A percentile compares a stretch with the other conserved stretches of the same genome.
Evolutionary conservation across 2,888 invertebrate genomes (phyloP).

Genomic region (Bimastos eiseni): DNA sequence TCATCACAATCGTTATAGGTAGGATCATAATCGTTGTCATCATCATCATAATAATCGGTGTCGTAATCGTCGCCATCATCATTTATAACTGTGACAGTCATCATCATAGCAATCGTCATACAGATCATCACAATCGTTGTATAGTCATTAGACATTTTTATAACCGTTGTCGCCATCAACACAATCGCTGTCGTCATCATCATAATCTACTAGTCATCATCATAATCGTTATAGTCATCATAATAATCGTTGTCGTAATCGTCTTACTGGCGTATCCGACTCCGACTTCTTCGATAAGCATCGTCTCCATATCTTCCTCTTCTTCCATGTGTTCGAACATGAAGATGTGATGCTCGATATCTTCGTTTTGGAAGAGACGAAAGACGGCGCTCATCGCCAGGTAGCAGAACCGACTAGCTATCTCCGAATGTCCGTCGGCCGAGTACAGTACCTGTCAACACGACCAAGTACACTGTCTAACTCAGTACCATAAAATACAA

Average conservation of each 20-base stretch:
- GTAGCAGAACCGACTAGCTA: conserved; percentile 49
- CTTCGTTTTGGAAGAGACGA: conserved; percentile 28
- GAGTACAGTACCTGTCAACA: conserved; percentile 44
- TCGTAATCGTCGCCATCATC: background rate
- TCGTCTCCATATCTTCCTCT: conserved; percentile 41
- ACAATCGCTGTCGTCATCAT: background rate
- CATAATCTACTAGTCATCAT: background rate
- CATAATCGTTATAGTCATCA: background rate
- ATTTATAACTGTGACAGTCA: background rate
- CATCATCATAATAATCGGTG: background rate
- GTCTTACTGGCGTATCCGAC: conserved; percentile 50
- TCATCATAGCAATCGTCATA: background rate
- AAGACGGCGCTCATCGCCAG: conserved; percentile 43
- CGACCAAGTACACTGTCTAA: background rate
- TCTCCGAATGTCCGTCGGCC: conserved; percentile 34
- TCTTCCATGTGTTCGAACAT: conserved; percentile 37
- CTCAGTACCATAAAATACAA: background rate
- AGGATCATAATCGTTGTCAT: background rate
- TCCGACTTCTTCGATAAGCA: conserved; percentile 50
- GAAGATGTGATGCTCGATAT: conserved; percentile 26
- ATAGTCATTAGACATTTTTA: background rate
- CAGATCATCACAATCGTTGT: background rate
- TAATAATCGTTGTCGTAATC: background rate
- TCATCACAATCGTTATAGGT: background rate
- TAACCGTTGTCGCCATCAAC: background rate